Evolutionary conservation across 2,113 vertebrate species (phyloP).

Genomic region (Entelurus aequoreus): DNA sequence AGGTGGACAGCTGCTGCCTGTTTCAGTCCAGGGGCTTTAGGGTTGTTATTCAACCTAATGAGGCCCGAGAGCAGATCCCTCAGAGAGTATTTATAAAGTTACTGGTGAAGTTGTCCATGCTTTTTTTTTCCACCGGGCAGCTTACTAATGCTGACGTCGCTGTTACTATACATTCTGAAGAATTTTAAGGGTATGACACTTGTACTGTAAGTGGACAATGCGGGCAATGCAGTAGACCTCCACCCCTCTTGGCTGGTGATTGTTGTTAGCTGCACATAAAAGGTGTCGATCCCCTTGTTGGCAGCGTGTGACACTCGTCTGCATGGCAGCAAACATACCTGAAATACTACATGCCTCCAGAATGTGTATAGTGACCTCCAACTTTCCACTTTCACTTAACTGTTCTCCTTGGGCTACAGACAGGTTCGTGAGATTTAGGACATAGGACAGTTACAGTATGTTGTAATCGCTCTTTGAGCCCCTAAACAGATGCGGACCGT

Average conservation of each 20-base stretch:
- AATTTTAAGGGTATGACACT: conserved; percentile 10
- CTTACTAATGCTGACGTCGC: neutral
- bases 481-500: conserved; percentile 15
- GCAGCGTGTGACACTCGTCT: conserved; percentile 13
- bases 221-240: conserved; percentile 13
- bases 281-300: conserved; percentile 47
- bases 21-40: conserved; percentile 31
- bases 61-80: conserved; percentile 14
- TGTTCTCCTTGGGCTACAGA: too few species aligned
- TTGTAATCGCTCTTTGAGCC: neutral
- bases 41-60: conserved; percentile 30
- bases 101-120: conserved; percentile 27
- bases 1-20: conserved; percentile 41
- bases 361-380: too few species aligned
- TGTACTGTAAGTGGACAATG: conserved; percentile 28
- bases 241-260: conserved; percentile 22
- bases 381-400: too few species aligned
- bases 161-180: neutral
- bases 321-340: conserved; percentile 7
- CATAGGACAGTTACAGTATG: neutral
- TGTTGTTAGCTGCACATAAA: conserved; percentile 40
- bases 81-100: conserved; percentile 47
- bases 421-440: neutral
- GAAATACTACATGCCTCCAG: neutral
- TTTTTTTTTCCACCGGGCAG: conserved; percentile 20